These are phyloP conservation scores for Paradoxurus hermaphroditus DNA, from an alignment of 2,113 vertebrate species.

Conservation along the genomic window DNA sequence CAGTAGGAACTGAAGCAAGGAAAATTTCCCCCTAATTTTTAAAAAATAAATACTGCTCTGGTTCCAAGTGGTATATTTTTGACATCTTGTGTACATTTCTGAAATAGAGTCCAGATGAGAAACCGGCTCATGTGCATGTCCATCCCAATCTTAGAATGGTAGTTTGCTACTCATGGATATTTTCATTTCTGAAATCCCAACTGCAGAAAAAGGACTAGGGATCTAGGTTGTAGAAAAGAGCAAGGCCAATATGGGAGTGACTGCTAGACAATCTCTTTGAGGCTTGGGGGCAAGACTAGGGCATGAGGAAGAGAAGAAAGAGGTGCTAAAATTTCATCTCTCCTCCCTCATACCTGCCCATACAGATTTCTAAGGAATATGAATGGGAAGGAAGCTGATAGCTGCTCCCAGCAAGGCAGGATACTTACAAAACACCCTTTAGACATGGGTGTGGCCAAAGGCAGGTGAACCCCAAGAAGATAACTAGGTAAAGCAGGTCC, in stretches of 20 bases:
- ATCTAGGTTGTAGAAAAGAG: neutral
- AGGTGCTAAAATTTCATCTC: neutral
- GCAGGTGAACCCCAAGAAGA: neutral
- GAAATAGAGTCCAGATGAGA: constrained; percentile 75
- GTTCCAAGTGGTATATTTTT: constrained; percentile 54
- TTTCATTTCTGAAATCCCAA: constrained; percentile 59
- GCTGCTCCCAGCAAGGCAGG: neutral
- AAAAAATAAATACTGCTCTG: constrained; percentile 59
- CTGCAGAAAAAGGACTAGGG: neutral
- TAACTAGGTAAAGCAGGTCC: neutral
- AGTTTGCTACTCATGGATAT: constrained; percentile 43
- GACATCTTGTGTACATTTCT: constrained; percentile 67
- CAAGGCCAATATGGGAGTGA: neutral
- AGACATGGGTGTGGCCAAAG: neutral
- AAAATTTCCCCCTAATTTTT: constrained; percentile 43
- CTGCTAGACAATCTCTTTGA: constrained; percentile 16
- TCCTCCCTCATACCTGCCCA: neutral
- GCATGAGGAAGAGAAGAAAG: neutral
- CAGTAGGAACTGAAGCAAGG: constrained; percentile 49
- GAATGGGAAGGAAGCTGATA: neutral
- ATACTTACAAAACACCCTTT: neutral
- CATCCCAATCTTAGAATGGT: constrained; percentile 19
- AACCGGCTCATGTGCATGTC: constrained; percentile 33
- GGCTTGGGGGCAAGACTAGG: neutral
- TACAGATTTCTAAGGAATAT: neutral